These are phyloP conservation scores for Terrapene triunguis DNA, from an alignment of 2,113 vertebrate species.

Conservation along the genomic window DNA sequence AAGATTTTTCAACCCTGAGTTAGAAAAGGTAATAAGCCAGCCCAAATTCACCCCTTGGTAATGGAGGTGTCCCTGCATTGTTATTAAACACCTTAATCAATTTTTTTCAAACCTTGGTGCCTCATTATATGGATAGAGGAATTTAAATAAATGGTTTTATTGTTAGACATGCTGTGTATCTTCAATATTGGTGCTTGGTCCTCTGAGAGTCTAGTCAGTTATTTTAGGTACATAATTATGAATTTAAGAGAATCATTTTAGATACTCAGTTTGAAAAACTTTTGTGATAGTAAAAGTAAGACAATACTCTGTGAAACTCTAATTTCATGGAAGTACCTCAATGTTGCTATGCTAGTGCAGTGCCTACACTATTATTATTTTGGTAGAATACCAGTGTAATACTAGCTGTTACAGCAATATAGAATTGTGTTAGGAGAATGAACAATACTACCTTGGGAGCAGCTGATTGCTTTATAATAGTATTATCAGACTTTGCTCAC, in stretches of 20 bases:
- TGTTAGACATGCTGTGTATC: not conserved
- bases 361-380: not conserved
- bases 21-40: not conserved
- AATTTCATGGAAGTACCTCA: not conserved
- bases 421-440: not conserved
- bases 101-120: not conserved
- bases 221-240: not conserved
- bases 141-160: not conserved
- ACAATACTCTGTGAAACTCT: not conserved
- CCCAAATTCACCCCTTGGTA: not conserved
- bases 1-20: not conserved
- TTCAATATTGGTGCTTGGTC: not conserved
- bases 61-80: accelerated
- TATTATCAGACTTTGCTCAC: not conserved
- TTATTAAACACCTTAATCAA: not conserved
- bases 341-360: not conserved
- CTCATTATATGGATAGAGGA: not conserved
- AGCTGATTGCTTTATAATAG: not conserved
- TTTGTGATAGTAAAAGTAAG: not conserved
- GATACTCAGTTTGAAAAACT: not conserved
- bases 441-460: not conserved
- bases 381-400: not conserved
- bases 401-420: not conserved
- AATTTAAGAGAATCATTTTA: not conserved
- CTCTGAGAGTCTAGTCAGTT: not conserved